These are phyloP conservation scores for Phoebastria nigripes DNA, from an alignment of 2,797 vertebrate species.

Conservation along the genomic window DNA sequence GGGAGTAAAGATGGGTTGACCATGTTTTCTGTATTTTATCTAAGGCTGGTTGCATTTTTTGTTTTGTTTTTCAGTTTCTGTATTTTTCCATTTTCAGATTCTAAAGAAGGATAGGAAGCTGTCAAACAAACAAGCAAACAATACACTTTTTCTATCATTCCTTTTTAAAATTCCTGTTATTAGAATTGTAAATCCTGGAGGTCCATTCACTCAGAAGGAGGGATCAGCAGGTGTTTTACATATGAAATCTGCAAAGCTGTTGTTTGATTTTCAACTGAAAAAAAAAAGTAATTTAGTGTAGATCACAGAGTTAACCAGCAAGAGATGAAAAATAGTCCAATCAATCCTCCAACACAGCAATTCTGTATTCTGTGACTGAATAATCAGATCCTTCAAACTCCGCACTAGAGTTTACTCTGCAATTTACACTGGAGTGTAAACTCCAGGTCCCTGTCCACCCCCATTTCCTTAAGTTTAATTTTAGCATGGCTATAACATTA, in stretches of 20 bases:
- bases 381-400: neutral
- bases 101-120: neutral
- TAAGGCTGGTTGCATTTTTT: neutral
- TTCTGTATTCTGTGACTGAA: neutral
- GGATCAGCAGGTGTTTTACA: neutral
- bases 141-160: neutral
- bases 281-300: neutral
- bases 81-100: neutral
- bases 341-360: neutral
- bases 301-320: neutral
- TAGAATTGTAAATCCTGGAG: slow-evolving; percentile 13
- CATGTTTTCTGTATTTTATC: neutral
- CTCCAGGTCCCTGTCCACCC: neutral
- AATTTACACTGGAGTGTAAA: neutral
- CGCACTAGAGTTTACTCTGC: neutral
- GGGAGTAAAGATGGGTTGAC: neutral
- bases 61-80: neutral
- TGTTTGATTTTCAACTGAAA: neutral
- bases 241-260: neutral
- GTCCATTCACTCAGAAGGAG: neutral
- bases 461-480: neutral
- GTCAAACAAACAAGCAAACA: neutral
- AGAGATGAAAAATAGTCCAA: neutral
- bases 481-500: neutral
- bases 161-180: neutral